These are phyloP conservation scores for Xiphophorus maculatus DNA, from an alignment of 2,113 vertebrate species.

Conservation along the genomic window DNA sequence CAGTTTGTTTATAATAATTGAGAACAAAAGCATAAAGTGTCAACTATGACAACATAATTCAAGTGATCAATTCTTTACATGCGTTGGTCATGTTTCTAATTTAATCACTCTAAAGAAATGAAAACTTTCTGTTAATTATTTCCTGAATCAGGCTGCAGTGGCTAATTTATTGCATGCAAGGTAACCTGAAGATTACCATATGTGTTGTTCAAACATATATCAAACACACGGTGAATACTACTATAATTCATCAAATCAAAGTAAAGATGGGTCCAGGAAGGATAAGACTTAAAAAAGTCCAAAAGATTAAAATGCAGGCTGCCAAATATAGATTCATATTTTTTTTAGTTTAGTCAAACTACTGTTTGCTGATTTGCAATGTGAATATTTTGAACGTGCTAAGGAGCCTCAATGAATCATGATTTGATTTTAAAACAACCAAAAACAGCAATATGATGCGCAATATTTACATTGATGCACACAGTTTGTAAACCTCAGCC, in stretches of 20 bases:
- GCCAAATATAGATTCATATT: too few relatives aligned
- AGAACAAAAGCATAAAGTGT: background rate
- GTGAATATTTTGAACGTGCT: background rate
- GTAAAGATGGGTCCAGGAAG: background rate
- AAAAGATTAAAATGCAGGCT: background rate
- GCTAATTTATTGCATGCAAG: background rate
- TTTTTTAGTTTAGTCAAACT: too few relatives aligned
- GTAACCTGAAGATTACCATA: constrained; percentile 16
- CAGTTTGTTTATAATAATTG: background rate
- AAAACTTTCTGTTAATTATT: background rate
- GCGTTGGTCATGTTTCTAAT: background rate
- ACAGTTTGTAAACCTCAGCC: background rate
- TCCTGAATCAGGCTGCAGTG: background rate
- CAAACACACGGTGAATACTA: background rate
- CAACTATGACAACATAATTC: background rate
- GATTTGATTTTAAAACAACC: background rate
- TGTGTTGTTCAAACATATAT: background rate
- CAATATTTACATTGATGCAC: background rate
- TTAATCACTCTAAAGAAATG: background rate
- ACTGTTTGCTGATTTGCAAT: background rate
- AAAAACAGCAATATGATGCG: background rate
- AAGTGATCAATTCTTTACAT: background rate
- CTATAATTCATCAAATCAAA: background rate
- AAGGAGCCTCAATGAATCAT: background rate
- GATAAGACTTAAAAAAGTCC: background rate